Evolutionary conservation across 2,113 vertebrate genomes (phyloP), one percentile per base, ranked within the genome.

Genomic region (Amazona vittata): DNA sequence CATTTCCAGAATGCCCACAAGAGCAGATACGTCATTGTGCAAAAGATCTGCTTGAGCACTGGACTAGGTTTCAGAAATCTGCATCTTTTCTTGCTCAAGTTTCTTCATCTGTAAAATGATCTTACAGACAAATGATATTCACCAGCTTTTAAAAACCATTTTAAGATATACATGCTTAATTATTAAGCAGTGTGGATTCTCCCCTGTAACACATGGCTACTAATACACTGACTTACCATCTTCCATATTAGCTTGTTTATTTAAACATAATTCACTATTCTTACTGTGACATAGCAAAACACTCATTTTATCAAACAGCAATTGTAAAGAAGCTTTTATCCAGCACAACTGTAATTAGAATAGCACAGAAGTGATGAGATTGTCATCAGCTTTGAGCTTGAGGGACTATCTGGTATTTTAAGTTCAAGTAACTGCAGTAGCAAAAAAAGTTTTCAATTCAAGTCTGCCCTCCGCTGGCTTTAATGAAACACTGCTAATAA

Each of bases 381-480:
- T 52, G 49, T 65, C 69, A 71, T 20, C 67, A 60, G 44, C 63
- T 85, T 64, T 28, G 71, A 90, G 79, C 62, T 84, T 25, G 2
- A 86, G 57, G 79, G 59, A 87, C 46, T 74, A 64, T 19, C 57
- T 62, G 31, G 9, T 80, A 86, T 81, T 93, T 89, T 62, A 76
- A 90, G 15, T 83, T 78, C 69, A 41, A 63, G 68, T 46, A 83
- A 92, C 62, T 67, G 62, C 65, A 90, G 67, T 5, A 79, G 46
- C 50, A 95, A 62, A 87, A 68, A 35, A 14, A 74, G 87, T 94
- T 94, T 88, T 73, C 86, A 83, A 6, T 90, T 97, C 92, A 96
- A 96, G 96, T 70, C 89, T 97, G 96, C 96, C 96, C 95, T 95
- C 96, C 19, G 0, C 94, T 96, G 97, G 87, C 62, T 90, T 83